phyloP scores from a whole-genome alignment of 2,888 invertebrate species.

The Ichneumoninae sp. region DNA sequence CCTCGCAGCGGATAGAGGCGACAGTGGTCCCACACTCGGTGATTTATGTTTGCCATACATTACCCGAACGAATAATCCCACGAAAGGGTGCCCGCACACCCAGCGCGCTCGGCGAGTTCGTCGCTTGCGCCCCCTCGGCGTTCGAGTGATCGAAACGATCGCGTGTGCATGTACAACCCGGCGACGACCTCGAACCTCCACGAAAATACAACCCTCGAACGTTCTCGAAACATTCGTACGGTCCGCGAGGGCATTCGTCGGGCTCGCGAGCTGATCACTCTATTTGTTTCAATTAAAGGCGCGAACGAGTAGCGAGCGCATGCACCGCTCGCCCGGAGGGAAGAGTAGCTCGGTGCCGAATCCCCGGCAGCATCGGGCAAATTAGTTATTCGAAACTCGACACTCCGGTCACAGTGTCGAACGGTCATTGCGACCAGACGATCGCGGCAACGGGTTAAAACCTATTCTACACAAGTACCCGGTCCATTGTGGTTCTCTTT shows the following conservation, averaged over 20 bases:
- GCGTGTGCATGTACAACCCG: slow-evolving; percentile 42
- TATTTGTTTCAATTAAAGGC: slow-evolving; percentile 82
- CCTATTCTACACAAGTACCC: slow-evolving; percentile 1
- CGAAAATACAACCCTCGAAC: slow-evolving; percentile 40
- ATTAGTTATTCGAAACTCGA: slow-evolving; percentile 60
- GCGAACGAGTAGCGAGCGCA: slow-evolving; percentile 47
- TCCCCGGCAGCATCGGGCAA: slow-evolving; percentile 41
- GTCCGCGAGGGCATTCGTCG: slow-evolving; percentile 49
- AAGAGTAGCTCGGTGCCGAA: slow-evolving; percentile 20
- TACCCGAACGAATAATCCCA: slow-evolving; percentile 83
- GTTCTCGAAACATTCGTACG: slow-evolving; percentile 30
- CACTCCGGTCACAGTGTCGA: slow-evolving; percentile 28
- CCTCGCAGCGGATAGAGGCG: slow-evolving; percentile 29
- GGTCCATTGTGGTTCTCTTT: background rate
- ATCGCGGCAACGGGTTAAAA: slow-evolving; percentile 39
- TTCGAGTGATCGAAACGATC: slow-evolving; percentile 55
- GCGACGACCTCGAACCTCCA: slow-evolving; percentile 52
- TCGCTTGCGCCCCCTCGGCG: slow-evolving; percentile 68
- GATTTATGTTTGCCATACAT: slow-evolving; percentile 78
- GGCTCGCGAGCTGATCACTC: slow-evolving; percentile 77
- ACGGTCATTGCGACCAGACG: slow-evolving; percentile 33
- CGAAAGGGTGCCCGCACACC: slow-evolving; percentile 79
- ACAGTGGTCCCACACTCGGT: slow-evolving; percentile 61
- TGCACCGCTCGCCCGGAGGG: slow-evolving; percentile 2
- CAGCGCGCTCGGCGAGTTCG: background rate